Evolutionary conservation across 2,888 invertebrate species (phyloP), one percentile per base, ranked within the genome.

Genomic region (Psylliodes chrysocephalus): DNA sequence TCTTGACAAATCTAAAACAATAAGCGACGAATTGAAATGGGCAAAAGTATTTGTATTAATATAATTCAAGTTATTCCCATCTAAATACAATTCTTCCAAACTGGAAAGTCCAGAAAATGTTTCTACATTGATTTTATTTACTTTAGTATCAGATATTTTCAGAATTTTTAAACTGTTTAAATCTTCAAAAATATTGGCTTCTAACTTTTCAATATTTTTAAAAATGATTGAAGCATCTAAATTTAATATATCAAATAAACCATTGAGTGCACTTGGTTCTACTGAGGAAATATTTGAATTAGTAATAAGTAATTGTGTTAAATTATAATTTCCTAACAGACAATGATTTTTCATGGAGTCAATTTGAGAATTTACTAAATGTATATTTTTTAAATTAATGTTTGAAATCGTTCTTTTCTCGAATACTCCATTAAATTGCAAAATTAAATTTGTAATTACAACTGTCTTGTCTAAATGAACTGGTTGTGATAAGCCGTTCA

Each of bases 201-300:
- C 15, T 18, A 64, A 2, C 18, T 44, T 22, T 30, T 19, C 52
- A 8, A 7, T 49, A 25, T 56, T 60, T n/a, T 46, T 61, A 33
- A 64, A 61, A 10, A 64, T n/a, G 19, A 7, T 10, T n/a, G 52
- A 52, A 15, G 60, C 42, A 28, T 64, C 61, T 6, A 64, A 47
- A 5, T 53, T 8, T 12, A 14, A 19, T 1, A 64, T 7, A 22
- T 18, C 35, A 19, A 61, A 61, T 7, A 64, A 53, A 10, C 57
- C 61, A 14, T 40, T 38, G 1, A 64, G 12, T 6, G 57, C 40
- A n/a, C 42, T 53, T 17, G n/a, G 8, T 57, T 44, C 57, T 10
- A 52, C 10, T 2, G 57, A 14, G 22, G 33, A 35, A 35, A 63
- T 38, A 14, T 25, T 38, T 0, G 63, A 52, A 22, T 38, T 38